These are phyloP conservation scores for Chalcis sispes DNA, from an alignment of 2,888 invertebrate genomes.

Conservation along the genomic window DNA sequence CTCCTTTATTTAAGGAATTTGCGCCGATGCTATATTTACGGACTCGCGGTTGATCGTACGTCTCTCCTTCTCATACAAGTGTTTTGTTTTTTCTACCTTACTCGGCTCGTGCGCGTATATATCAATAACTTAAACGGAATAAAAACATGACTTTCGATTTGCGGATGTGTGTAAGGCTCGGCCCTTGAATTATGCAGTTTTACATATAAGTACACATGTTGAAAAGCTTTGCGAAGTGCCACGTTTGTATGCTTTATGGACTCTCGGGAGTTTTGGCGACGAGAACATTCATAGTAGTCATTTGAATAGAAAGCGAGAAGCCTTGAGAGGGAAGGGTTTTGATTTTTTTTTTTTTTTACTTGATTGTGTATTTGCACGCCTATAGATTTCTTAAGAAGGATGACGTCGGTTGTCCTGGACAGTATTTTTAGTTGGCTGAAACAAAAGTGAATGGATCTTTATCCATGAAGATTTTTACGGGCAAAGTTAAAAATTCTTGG, in stretches of 20 bases:
- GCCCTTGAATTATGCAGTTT: slow-evolving; percentile 46
- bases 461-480: neutral
- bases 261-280: slow-evolving; percentile 10
- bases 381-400: slow-evolving; percentile 29
- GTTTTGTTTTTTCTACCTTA: slow-evolving; percentile 20
- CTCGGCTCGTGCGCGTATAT: slow-evolving; percentile 2
- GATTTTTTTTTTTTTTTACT: neutral
- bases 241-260: neutral
- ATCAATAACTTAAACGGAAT: neutral
- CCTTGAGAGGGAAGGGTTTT: slow-evolving; percentile 13
- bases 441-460: slow-evolving; percentile 44
- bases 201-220: neutral
- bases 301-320: slow-evolving; percentile 41
- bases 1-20: slow-evolving; percentile 41
- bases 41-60: neutral
- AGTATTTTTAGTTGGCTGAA: slow-evolving; percentile 32
- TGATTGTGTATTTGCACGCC: neutral
- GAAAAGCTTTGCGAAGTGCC: neutral
- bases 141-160: slow-evolving; percentile 21
- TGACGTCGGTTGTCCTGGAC: slow-evolving; percentile 19
- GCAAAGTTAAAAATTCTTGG: neutral
- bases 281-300: slow-evolving; percentile 7
- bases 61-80: neutral
- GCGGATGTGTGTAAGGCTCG: neutral
- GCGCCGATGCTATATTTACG: slow-evolving; percentile 11